These are phyloP conservation scores for Globicephala melas DNA, from an alignment of 2,113 vertebrate genomes.

Conservation along the genomic window DNA sequence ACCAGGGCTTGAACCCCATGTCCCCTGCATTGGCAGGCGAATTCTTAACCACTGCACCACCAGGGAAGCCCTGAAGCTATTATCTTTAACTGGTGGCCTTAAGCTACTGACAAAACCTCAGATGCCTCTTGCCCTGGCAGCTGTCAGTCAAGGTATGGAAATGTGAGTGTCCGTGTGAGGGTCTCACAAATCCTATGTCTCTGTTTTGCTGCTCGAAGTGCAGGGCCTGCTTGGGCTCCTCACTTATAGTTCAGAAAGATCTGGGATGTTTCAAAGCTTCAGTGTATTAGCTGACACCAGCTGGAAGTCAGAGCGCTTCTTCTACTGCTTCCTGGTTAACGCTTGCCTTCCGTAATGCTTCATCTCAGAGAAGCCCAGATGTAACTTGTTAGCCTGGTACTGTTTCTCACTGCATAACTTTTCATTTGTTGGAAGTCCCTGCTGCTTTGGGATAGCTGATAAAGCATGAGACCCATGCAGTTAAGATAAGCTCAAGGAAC, in stretches of 20 bases:
- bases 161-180: neutral
- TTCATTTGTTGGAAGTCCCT: neutral
- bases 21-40: too few relatives aligned
- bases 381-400: neutral
- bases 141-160: neutral
- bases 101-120: neutral
- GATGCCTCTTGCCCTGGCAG: neutral
- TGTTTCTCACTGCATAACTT: neutral
- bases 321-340: neutral
- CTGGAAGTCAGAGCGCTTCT: neutral
- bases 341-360: neutral
- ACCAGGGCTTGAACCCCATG: too few relatives aligned
- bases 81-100: neutral
- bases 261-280: neutral
- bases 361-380: neutral
- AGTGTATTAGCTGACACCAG: neutral
- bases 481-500: neutral
- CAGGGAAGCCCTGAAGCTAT: neutral
- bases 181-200: neutral
- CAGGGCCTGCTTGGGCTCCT: neutral
- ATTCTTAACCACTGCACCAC: too few relatives aligned
- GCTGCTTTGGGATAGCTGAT: neutral
- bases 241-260: neutral
- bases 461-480: neutral
- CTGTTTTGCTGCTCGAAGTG: neutral